Base-by-base conservation (phyloP, 2,888 invertebrate genomes). In the Pandemis cinnamomeana region DNA sequence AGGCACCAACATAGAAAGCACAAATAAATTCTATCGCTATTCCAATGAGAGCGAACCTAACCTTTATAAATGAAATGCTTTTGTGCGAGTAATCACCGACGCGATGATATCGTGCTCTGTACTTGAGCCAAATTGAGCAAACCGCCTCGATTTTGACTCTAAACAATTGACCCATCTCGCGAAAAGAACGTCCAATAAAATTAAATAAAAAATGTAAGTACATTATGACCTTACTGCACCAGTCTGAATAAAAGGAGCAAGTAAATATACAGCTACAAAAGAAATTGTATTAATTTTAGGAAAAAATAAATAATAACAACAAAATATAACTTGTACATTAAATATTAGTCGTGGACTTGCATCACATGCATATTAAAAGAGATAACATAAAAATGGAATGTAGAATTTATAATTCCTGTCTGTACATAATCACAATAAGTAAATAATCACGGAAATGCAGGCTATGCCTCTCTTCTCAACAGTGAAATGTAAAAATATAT, bases 401-500 rank as follows among this genome's bases (percentile, higher is more conserved):
- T 91, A 91, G 92, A 93, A 93, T 93, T 93, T 85, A 89, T 86
- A 92, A 93, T 94, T 93, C 94, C 89, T 87, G 91, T 90, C 89
- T 90, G 87, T 91, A 88, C 85, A 89, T 83, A 81, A 94, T 93
- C 94, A 93, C 93, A 93, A 89, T 91, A 88, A 90, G 87, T 84
- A 89, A 91, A 90, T 83, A 89, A 92, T 92, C 92, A 90, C 92
- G 91, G 92, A 89, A 88, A 87, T 83, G 83, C 81, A 92, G 93
- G 93, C 93, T 93, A 86, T 88, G 93, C 94, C 93, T 87, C 85
- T 86, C 82, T 88, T 89, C 87, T 91, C 89, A 90, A 92, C 91
- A 91, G 91, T 87, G 88, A 92, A 91, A 92, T 93, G 92, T 93
- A 93, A 93, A 93, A 93, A 93, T 93, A 93, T 93, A 92, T 92